A percentile compares a stretch with the other conserved stretches of the same genome.
These are phyloP conservation scores for Nipponacmea schrenckii DNA, from an alignment of 2,888 invertebrate genomes.

Conservation along the genomic window DNA sequence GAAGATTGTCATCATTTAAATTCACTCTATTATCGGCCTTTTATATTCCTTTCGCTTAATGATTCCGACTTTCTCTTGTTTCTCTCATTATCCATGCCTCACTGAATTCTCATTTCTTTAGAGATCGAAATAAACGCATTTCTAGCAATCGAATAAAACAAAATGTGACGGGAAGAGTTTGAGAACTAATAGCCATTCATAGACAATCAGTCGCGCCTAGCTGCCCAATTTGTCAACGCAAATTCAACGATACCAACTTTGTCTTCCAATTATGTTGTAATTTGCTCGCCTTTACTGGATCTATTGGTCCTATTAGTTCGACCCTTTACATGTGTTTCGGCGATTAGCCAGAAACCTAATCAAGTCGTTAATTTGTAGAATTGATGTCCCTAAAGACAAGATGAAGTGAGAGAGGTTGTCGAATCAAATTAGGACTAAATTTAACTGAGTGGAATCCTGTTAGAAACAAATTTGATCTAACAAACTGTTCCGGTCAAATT, in stretches of 20 bases:
- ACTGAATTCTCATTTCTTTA: conserved; percentile 1
- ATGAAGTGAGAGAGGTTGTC: conserved; percentile 2
- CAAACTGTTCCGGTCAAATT: no score
- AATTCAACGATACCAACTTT: background rate
- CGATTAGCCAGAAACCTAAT: conserved; percentile 7
- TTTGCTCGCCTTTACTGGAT: conserved; percentile 4
- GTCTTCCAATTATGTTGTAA: conserved; percentile 2
- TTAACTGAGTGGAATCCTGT: background rate
- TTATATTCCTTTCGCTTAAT: conserved; percentile 7
- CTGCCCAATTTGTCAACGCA: conserved; percentile 8
- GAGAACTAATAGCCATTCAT: conserved; percentile 9
- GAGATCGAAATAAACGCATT: conserved; percentile 7
- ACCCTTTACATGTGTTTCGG: conserved; percentile 8
- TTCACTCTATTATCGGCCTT: conserved; percentile 4
- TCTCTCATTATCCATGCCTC: conserved; percentile 1
- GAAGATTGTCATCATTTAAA: conserved; percentile 6
- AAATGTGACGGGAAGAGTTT: background rate
- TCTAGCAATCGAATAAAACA: conserved; percentile 5
- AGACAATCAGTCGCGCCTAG: conserved; percentile 8
- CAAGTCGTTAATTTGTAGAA: background rate
- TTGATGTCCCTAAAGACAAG: conserved; percentile 4
- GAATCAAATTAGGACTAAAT: conserved; percentile 2
- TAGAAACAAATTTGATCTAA: no score
- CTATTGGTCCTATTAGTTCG: conserved; percentile 3
- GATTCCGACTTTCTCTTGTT: conserved; percentile 2